Percentiles rank a stretch among this genome's conserved stretches.
Conservation (phyloP, 2,888 invertebrate genomes). For the Erebia ligea region DNA sequence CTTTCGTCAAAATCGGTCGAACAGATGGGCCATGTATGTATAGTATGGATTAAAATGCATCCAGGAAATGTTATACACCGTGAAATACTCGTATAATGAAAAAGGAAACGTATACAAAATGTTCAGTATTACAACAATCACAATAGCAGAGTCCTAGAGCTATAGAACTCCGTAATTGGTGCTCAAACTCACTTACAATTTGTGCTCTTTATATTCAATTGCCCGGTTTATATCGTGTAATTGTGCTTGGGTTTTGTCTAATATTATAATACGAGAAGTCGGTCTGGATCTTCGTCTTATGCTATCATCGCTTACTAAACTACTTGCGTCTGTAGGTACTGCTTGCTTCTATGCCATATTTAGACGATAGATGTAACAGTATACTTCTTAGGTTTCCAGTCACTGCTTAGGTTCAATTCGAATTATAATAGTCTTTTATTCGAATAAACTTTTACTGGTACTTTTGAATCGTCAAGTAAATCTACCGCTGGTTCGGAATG, state of each 20-base stretch:
- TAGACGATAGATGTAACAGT: no score
- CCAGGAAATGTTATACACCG: neutral
- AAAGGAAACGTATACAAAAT: slow-evolving; percentile 37
- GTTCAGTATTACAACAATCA: slow-evolving; percentile 41
- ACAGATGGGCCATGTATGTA: no score
- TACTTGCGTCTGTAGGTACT: neutral
- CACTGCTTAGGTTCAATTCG: no score
- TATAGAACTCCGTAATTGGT: slow-evolving; percentile 45
- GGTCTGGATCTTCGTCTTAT: slow-evolving; percentile 7
- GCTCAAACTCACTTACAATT: slow-evolving; percentile 45
- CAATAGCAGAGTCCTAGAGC: slow-evolving; percentile 37
- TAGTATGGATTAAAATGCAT: no score
- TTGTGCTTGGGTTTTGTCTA: slow-evolving; percentile 41
- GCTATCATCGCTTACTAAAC: neutral
- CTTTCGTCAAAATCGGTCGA: no score
- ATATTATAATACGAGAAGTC: slow-evolving; percentile 30
- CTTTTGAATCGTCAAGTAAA: no score
- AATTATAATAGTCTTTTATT: no score
- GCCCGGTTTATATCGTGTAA: slow-evolving; percentile 41
- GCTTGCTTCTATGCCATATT: no score
- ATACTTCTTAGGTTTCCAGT: no score
- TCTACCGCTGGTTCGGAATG: no score
- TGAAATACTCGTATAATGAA: slow-evolving; percentile 25
- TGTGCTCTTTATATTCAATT: slow-evolving; percentile 45
- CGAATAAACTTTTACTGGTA: no score